Evolutionary conservation across 1,140 invertebrate genomes (phyloP), one percentile per base, ranked within the genome.

Genomic region (Bombus fervidus): DNA sequence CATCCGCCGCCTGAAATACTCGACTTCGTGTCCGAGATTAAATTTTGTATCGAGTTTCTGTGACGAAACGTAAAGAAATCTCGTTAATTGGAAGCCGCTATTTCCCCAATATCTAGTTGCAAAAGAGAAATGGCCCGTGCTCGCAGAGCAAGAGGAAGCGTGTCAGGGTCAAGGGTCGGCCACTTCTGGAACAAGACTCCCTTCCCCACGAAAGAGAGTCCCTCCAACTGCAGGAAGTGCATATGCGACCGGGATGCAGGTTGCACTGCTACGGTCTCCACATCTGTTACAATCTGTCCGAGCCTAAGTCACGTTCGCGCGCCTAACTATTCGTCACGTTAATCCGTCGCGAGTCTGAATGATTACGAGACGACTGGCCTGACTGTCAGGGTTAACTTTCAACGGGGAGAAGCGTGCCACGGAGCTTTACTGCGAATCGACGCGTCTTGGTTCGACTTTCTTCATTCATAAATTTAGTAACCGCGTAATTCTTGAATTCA

Each of bases 251-350:
- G 74, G 83, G 73, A 86, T 64, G 89, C 89, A 90, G 90, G 86
- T 91, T 89, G 87, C 72, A 77, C 81, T 85, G 82, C 64, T 81
- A 75, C 71, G 66, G 64, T 82, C 75, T 89, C 81, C 77, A 89
- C 91, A 91, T 91, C 91, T 91, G 91, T 86, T 79, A 85, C 87
- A 47, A 90, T 89, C 89, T 81, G 86, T 89, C 86, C 83, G 66
- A 28, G 78, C 25, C 76, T 72, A 87, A 92, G 90, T 92, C 87
- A 93, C 92, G 91, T 92, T 62, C 85, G 87, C 73, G 83, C 77
- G 74, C 12, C 82, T 71, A 39, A 81, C 75, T 66, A 78, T 81
- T 82, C 79, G 77, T 86, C 87, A 81, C 87, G 80, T 87, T 92
- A 91, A 93, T 92, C 91, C 83, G 76, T 71, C 62, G 69, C 71